Conservation (phyloP, 2,888 invertebrate species). For the Heliconius sara region DNA sequence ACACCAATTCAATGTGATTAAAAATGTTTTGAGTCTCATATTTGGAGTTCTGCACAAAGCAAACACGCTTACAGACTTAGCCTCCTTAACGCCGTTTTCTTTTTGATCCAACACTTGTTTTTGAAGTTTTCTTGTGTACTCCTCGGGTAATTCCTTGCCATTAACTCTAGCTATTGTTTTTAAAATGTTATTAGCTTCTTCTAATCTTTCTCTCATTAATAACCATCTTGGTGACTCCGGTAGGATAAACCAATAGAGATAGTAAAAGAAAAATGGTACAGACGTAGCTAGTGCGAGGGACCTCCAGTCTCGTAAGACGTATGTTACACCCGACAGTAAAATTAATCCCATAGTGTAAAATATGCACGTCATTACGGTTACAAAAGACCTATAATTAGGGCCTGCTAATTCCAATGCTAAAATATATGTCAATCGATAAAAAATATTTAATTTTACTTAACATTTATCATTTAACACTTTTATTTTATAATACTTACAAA, state of each 20-base stretch:
- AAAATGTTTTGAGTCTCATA: conserved; percentile 92
- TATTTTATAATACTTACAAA: conserved; percentile 86
- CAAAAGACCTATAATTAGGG: conserved; percentile 94
- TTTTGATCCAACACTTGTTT: conserved; percentile 88
- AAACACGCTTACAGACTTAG: conserved; percentile 80
- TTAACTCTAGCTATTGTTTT: conserved; percentile 91
- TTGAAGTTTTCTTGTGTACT: conserved; percentile 88
- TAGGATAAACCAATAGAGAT: conserved; percentile 92
- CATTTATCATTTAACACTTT: background rate
- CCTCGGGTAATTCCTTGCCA: conserved; percentile 88
- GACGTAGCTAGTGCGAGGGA: conserved; percentile 91
- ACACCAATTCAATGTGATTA: conserved; percentile 95
- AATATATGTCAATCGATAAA: conserved; percentile 54
- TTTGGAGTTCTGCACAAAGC: conserved; percentile 92
- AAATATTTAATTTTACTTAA: background rate
- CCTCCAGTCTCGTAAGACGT: conserved; percentile 93
- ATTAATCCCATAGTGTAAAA: conserved; percentile 95
- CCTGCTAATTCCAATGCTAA: conserved; percentile 95
- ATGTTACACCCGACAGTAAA: conserved; percentile 92
- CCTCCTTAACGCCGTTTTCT: conserved; percentile 76
- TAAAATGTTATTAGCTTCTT: conserved; percentile 91
- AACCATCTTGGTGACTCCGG: conserved; percentile 97
- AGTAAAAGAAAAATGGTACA: conserved; percentile 92
- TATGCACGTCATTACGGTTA: conserved; percentile 95
- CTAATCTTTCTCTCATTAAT: conserved; percentile 90